These are phyloP conservation scores for Hexactinellida sp. DNA, from an alignment of 37 sponge, comb jelly and placozoan species.

Conservation along the genomic window DNA sequence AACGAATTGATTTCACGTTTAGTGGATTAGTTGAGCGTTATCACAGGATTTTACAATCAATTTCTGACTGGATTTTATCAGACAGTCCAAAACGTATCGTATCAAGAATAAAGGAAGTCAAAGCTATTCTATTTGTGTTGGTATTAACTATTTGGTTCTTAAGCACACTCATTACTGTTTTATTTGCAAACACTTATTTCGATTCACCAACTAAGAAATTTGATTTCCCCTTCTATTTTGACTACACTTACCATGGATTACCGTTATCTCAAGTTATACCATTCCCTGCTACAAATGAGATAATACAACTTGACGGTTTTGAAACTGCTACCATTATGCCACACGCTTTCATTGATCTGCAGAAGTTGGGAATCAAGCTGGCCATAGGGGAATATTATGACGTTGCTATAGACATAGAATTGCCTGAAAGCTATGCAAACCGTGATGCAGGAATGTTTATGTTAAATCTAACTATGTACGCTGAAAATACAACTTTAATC, in stretches of 20 bases:
- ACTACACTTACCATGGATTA: conserved; percentile 17
- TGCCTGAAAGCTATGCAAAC: neutral
- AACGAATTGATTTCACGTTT: neutral
- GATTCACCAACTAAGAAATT: neutral
- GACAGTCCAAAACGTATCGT: conserved; percentile 1
- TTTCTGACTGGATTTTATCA: neutral
- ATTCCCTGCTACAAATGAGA: neutral
- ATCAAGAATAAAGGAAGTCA: neutral
- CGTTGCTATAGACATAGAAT: neutral
- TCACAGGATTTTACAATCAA: neutral
- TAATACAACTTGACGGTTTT: neutral
- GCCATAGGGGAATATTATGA: neutral
- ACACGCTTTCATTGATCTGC: neutral
- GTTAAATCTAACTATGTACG: conserved; percentile 8
- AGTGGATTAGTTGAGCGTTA: neutral
- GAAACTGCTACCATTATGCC: neutral
- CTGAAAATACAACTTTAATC: neutral
- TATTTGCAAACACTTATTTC: conserved; percentile 2
- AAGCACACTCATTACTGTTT: neutral
- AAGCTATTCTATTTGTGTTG: neutral
- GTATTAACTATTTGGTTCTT: neutral
- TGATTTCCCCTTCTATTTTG: conserved; percentile 5
- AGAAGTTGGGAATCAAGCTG: neutral
- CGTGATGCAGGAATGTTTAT: neutral
- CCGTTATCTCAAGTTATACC: neutral